Evolutionary conservation across 2,888 invertebrate species (phyloP).

Genomic region (Scaptomyza reducta): DNA sequence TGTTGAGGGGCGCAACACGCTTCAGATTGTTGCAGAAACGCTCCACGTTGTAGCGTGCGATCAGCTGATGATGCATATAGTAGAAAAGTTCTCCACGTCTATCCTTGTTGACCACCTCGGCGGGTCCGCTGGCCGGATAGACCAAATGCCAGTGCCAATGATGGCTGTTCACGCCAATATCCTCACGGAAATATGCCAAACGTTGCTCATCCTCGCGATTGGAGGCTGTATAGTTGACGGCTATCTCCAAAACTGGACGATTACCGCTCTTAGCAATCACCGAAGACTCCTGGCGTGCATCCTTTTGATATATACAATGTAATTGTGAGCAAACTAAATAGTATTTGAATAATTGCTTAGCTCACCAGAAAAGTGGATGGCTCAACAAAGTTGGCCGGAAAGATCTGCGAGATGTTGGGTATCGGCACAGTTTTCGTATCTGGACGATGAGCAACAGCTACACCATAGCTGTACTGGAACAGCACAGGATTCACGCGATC

Average conservation of each 20-base stretch:
- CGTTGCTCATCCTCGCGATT: conserved; percentile 91
- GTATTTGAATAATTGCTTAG: background rate
- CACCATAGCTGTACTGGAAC: conserved; percentile 91
- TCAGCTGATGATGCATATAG: conserved; percentile 89
- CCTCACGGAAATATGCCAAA: conserved; percentile 93
- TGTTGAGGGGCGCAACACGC: conserved; percentile 87
- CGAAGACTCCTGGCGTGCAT: conserved; percentile 89
- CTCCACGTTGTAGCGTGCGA: conserved; percentile 89
- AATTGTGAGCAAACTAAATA: background rate
- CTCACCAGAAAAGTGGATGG: conserved; percentile 87
- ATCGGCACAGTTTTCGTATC: conserved; percentile 86
- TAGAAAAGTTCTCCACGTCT: conserved; percentile 90
- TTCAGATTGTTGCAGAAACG: conserved; percentile 89
- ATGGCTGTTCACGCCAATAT: conserved; percentile 93
- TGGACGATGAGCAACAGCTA: conserved; percentile 88
- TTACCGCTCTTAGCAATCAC: conserved; percentile 85
- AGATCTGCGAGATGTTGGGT: conserved; percentile 90
- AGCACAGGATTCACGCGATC: conserved; percentile 91
- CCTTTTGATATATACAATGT: conserved; percentile 36
- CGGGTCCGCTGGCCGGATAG: conserved; percentile 89
- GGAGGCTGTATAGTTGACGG: conserved; percentile 90
- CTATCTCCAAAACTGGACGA: conserved; percentile 88
- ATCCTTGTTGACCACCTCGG: conserved; percentile 88
- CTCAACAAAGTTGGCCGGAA: conserved; percentile 93
- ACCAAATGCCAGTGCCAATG: conserved; percentile 97